phyloP scores from a whole-genome alignment of 1,140 invertebrate genomes.

The Saccostrea echinata region DNA sequence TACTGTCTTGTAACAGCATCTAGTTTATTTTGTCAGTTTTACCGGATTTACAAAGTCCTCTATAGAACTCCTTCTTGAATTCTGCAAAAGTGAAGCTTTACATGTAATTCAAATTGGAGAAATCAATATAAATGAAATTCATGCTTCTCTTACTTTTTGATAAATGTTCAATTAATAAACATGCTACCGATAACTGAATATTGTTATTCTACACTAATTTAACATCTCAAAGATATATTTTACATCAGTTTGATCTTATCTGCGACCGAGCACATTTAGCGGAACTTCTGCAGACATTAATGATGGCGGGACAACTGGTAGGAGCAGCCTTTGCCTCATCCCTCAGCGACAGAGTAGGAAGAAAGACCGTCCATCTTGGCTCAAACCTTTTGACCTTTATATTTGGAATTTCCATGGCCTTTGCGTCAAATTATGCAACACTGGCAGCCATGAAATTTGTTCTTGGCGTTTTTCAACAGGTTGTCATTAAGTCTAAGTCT shows the following conservation, averaged over 20 bases:
- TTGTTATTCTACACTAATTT: no score
- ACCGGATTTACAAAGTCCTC: no score
- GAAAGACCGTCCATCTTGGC: conserved; percentile 61
- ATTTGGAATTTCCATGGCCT: conserved; percentile 43
- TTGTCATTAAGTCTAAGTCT: conserved; percentile 14
- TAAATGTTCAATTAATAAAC: no score
- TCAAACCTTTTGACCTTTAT: conserved; percentile 44
- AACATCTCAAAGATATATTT: no score
- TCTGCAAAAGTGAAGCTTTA: no score
- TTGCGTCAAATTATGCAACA: conserved; percentile 50
- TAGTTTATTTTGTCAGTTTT: no score
- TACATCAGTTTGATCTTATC: conserved; percentile 70
- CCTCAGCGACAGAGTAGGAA: conserved; percentile 64
- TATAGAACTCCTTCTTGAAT: no score
- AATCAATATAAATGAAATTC: no score
- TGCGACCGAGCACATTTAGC: conserved; percentile 63
- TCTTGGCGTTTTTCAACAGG: conserved; percentile 63
- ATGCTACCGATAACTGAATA: no score
- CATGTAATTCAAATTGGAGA: no score
- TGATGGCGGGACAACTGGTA: conserved; percentile 64
- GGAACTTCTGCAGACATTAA: conserved; percentile 65
- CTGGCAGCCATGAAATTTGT: conserved; percentile 54
- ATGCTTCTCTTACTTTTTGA: no score
- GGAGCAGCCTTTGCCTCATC: conserved; percentile 60
- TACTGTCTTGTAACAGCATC: no score